Evolutionary conservation across 2,113 vertebrate species (phyloP).

Genomic region (Pantherophis guttatus): DNA sequence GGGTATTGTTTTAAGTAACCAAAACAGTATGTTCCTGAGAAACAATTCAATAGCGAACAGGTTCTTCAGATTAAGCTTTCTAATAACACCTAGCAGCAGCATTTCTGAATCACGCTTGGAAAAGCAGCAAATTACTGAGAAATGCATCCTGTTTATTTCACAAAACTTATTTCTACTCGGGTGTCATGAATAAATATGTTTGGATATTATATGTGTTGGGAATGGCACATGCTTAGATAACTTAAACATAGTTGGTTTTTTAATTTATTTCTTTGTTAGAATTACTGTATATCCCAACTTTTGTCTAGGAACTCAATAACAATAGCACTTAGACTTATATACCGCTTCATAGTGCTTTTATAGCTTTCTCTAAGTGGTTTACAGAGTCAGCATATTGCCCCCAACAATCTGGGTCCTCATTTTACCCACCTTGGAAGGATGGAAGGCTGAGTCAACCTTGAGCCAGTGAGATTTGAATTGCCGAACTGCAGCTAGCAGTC

Average conservation of each 20-base stretch:
- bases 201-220: neutral
- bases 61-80: neutral
- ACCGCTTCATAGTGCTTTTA: too few relatives aligned
- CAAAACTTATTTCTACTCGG: neutral
- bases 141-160: neutral
- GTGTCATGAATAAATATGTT: neutral
- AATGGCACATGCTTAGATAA: neutral
- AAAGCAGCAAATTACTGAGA: neutral
- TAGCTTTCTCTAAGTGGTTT: too few relatives aligned
- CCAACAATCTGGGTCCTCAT: too few relatives aligned
- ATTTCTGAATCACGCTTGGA: neutral
- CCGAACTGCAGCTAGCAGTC: too few relatives aligned
- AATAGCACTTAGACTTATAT: too few relatives aligned
- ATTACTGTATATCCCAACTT: neutral
- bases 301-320: neutral
- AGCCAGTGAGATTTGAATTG: too few relatives aligned
- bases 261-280: neutral
- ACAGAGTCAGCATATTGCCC: too few relatives aligned
- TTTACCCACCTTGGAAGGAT: too few relatives aligned
- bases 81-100: neutral
- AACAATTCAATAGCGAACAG: neutral
- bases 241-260: neutral
- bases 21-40: neutral
- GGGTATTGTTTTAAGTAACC: neutral
- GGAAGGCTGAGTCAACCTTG: too few relatives aligned